Evolutionary conservation across 2,888 invertebrate species (phyloP), one percentile per base, ranked within the genome.

Genomic region (Ochropacha duplaris): DNA sequence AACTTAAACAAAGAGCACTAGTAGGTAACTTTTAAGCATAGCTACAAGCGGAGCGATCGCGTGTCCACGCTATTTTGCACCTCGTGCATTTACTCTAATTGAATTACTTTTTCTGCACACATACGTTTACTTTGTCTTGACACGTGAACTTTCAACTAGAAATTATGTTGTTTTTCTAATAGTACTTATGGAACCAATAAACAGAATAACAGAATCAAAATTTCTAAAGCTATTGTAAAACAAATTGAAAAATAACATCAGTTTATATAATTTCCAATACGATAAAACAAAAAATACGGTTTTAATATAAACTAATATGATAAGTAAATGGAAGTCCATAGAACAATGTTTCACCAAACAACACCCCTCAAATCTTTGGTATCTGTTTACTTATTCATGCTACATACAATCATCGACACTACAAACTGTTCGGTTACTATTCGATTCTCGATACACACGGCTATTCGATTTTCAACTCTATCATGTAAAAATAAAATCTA

Each of bases 361-460:
- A 19, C n/a, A 54, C 59, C 70, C 64, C 68, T 62, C 54, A 61
- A 65, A 70, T 69, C 68, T 68, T 71, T 65, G 66, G 70, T 44
- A 36, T n/a, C 74, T 75, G 67, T 65, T 81, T 73, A 80, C 73
- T 81, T 80, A 81, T 81, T 81, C 79, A 80, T 78, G 63, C 68
- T 71, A 52, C 73, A 64, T 70, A 70, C 72, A 76, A 74, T 75
- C 78, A 75, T 79, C 76, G 77, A 73, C 19, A 31, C 52, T 77
- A 79, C 77, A 76, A 73, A 76, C 77, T 73, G 78, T 73, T 79
- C 69, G 69, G 28, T 65, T 71, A 70, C 73, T 75, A 65, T 76
- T 70, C 70, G 71, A 77, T 76, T 76, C 66, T 60, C 64, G 63
- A 62, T 56, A 58, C 56, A 54, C 59, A 54, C 60, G 58, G 55